These are phyloP conservation scores for Linnaemya tessellans DNA, from an alignment of 2,888 invertebrate genomes.

Conservation along the genomic window DNA sequence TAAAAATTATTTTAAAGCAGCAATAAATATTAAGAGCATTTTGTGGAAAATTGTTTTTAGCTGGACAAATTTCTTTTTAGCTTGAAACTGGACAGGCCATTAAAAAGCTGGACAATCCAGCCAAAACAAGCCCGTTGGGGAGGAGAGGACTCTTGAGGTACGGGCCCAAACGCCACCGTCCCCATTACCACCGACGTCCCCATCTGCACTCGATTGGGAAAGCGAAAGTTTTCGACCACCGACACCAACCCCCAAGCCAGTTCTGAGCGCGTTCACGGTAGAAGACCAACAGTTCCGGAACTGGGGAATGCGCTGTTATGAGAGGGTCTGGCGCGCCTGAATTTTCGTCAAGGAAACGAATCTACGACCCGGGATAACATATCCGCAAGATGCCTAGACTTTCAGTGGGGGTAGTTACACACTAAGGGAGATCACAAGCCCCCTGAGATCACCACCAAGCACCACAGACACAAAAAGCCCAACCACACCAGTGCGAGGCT, in stretches of 20 bases:
- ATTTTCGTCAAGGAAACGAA: neutral
- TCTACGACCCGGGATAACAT: neutral
- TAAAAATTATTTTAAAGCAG: too few relatives aligned
- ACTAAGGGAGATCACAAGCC: neutral
- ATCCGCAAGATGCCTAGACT: neutral
- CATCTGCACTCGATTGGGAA: neutral
- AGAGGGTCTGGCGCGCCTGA: neutral
- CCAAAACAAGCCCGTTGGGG: too few relatives aligned
- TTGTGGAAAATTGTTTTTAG: too few relatives aligned
- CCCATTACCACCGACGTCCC: neutral
- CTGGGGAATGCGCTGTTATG: constrained; percentile 1
- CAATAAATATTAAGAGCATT: too few relatives aligned
- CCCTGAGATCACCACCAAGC: neutral
- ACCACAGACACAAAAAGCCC: too few relatives aligned
- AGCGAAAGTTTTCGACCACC: constrained; percentile 5
- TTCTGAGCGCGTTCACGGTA: neutral
- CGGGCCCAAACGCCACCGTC: neutral
- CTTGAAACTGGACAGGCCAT: too few relatives aligned
- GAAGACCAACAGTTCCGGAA: neutral
- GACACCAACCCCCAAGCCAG: neutral
- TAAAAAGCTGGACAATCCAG: too few relatives aligned
- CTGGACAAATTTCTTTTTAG: too few relatives aligned
- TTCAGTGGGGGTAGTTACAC: neutral
- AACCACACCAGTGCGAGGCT: too few relatives aligned
- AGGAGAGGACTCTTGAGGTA: neutral